A percentile compares a stretch with the other conserved stretches of the same genome.
phyloP scores from a whole-genome alignment of 2,888 invertebrate species.

The Bruchidius siliquastri region DNA sequence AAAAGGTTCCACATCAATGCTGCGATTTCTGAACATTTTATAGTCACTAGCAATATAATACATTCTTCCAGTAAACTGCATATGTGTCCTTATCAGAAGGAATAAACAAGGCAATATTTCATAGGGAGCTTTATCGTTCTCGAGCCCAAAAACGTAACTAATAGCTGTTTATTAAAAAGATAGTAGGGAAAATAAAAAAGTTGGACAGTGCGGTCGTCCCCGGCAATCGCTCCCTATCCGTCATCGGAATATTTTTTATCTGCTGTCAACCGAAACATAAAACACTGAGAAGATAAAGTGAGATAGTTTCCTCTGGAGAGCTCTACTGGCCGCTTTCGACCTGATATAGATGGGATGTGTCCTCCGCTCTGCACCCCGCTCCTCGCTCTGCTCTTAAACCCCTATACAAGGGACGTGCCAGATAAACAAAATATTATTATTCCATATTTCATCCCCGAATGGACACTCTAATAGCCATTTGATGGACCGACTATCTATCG shows the following conservation, averaged over 20 bases:
- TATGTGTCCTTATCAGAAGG: background rate
- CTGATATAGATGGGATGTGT: slow-evolving; percentile 20
- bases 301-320: slow-evolving; percentile 46
- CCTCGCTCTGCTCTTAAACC: background rate
- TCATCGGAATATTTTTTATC: slow-evolving; percentile 49
- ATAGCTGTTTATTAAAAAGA: slow-evolving; percentile 45
- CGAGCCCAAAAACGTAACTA: slow-evolving; percentile 36
- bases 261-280: slow-evolving; percentile 49
- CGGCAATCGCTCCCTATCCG: slow-evolving; percentile 42
- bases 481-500: background rate
- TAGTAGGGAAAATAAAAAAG: slow-evolving; percentile 38
- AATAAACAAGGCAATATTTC: slow-evolving; percentile 28
- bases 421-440: background rate
- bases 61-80: background rate
- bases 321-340: slow-evolving; percentile 34
- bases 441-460: background rate
- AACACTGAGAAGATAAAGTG: slow-evolving; percentile 48
- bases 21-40: too few relatives aligned
- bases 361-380: background rate
- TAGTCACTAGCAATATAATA: too few relatives aligned
- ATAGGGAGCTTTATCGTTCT: slow-evolving; percentile 26
- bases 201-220: slow-evolving; percentile 23
- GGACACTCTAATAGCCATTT: background rate
- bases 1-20: too few relatives aligned
- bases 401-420: background rate